These are phyloP conservation scores for Platypus cylindrus DNA, from an alignment of 2,888 invertebrate genomes.

Conservation along the genomic window DNA sequence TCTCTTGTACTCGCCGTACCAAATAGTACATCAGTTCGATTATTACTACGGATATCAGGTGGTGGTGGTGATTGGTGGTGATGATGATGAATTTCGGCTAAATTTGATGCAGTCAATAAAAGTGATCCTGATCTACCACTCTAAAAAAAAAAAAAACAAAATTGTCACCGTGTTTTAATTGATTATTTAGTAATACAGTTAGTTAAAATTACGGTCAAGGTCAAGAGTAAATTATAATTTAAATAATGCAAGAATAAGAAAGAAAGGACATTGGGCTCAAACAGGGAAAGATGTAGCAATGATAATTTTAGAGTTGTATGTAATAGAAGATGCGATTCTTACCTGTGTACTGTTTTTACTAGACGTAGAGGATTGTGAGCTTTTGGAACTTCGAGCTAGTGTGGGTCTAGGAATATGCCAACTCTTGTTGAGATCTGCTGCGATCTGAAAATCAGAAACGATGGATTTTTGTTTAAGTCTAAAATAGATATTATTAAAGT, in stretches of 20 bases:
- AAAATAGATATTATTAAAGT: too few species aligned
- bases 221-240: too few species aligned
- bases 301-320: too few species aligned
- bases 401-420: slow-evolving; percentile 82
- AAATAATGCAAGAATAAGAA: too few species aligned
- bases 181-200: too few species aligned
- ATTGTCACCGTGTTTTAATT: too few species aligned
- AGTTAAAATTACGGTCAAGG: slow-evolving; percentile 1
- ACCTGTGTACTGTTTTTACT: slow-evolving; percentile 71
- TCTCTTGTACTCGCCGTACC: slow-evolving; percentile 26
- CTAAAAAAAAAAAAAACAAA: slow-evolving; percentile 42
- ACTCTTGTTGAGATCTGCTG: slow-evolving; percentile 37
- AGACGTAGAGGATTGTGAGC: slow-evolving; percentile 57
- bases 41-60: slow-evolving; percentile 6
- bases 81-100: slow-evolving; percentile 34
- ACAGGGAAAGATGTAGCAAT: too few species aligned
- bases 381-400: slow-evolving; percentile 48
- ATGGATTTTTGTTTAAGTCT: too few species aligned
- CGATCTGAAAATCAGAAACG: slow-evolving; percentile 27
- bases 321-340: slow-evolving; percentile 29
- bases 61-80: too few species aligned
- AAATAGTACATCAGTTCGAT: slow-evolving; percentile 16
- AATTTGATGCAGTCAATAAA: slow-evolving; percentile 65
- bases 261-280: too few species aligned
- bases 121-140: slow-evolving; percentile 71